Conservation (phyloP, 2,797 vertebrate genomes). For the Pseudomugil gertrudae region DNA sequence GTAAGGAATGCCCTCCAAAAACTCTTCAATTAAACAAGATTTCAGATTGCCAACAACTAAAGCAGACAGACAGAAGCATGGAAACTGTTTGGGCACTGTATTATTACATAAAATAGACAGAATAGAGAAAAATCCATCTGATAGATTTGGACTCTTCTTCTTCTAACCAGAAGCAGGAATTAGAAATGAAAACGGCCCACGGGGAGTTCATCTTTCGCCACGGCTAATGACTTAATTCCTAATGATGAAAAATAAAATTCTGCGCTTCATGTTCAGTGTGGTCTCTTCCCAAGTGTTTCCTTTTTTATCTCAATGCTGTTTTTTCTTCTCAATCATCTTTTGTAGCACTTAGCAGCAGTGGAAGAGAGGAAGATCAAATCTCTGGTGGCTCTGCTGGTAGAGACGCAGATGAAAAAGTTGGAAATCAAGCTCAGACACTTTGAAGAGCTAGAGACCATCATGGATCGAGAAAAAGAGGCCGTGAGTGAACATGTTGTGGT, state of each 20-base stretch:
- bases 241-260: too few relatives aligned
- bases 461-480: conserved; percentile 97
- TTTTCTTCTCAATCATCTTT: background rate
- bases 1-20: conserved; percentile 71
- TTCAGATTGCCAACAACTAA: conserved; percentile 28
- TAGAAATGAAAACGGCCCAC: background rate
- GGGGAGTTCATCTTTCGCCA: background rate
- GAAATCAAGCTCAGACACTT: conserved; percentile 98
- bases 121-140: background rate
- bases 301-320: background rate
- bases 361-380: conserved; percentile 98
- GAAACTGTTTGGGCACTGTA: background rate
- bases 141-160: background rate
- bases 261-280: background rate
- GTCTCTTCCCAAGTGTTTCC: background rate
- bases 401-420: conserved; percentile 99
- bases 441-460: conserved; percentile 98
- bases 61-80: background rate
- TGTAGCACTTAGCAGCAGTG: conserved; percentile 93
- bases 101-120: background rate
- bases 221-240: background rate
- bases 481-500: conserved; percentile 82
- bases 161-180: background rate
- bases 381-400: conserved; percentile 93
- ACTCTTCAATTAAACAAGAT: conserved; percentile 8